These are phyloP conservation scores for Xenus cinereus DNA, from an alignment of 2,113 vertebrate species.

Conservation along the genomic window DNA sequence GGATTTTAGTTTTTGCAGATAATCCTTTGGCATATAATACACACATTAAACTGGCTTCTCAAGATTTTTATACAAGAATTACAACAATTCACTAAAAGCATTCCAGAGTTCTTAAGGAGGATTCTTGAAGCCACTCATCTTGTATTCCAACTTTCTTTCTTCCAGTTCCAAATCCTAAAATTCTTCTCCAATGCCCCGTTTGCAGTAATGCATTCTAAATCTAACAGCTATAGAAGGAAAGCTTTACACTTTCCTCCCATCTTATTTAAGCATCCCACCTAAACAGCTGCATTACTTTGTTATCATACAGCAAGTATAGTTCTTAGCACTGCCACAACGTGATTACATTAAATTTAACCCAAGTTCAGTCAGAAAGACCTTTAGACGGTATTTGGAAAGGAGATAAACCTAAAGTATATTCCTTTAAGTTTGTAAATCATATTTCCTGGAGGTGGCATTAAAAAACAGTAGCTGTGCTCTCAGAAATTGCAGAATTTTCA, in stretches of 20 bases:
- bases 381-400: neutral
- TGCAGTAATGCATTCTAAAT: neutral
- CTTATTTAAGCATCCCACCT: neutral
- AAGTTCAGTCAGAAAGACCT: neutral
- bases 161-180: neutral
- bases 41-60: neutral
- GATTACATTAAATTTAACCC: neutral
- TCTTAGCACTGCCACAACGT: neutral
- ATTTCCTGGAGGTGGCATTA: neutral
- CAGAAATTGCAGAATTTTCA: neutral
- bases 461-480: neutral
- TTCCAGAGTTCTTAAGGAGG: neutral
- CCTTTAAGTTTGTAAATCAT: neutral
- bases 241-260: neutral
- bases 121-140: neutral
- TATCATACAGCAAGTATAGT: neutral
- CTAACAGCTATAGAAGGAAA: neutral
- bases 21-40: neutral
- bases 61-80: neutral
- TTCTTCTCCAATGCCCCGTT: neutral
- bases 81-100: neutral
- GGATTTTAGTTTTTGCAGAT: neutral
- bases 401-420: neutral
- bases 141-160: neutral
- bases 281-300: neutral